These are phyloP conservation scores for Phalera bucephala DNA, from an alignment of 2,888 invertebrate genomes.

Conservation along the genomic window DNA sequence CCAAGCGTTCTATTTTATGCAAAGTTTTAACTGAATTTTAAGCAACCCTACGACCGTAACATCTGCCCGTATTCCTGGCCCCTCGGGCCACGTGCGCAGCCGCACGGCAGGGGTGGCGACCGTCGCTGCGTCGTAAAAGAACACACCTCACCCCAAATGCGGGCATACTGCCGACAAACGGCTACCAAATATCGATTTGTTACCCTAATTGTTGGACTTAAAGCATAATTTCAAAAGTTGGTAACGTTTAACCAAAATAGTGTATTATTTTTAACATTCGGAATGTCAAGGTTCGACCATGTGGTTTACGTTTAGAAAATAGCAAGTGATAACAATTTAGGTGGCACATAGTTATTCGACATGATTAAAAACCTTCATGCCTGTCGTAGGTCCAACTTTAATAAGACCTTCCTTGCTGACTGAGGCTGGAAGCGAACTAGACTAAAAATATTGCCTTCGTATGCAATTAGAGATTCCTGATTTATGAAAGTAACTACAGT, in stretches of 20 bases:
- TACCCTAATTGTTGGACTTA: slow-evolving; percentile 45
- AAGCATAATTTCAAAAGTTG: slow-evolving; percentile 46
- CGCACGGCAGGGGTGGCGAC: slow-evolving; percentile 72
- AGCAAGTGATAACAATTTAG: slow-evolving; percentile 62
- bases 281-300: slow-evolving; percentile 80
- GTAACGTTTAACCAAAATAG: slow-evolving; percentile 58
- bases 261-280: slow-evolving; percentile 77
- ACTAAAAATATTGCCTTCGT: too few relatives aligned
- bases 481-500: too few relatives aligned
- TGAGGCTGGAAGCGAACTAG: too few relatives aligned
- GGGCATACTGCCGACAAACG: slow-evolving; percentile 45
- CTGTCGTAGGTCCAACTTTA: too few relatives aligned
- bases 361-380: too few relatives aligned
- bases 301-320: slow-evolving; percentile 66
- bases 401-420: too few relatives aligned
- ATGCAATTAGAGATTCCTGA: too few relatives aligned
- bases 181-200: slow-evolving; percentile 21
- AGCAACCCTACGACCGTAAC: slow-evolving; percentile 61
- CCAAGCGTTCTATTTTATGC: not conserved
- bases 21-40: slow-evolving; percentile 8
- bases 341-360: too few relatives aligned
- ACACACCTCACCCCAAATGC: slow-evolving; percentile 70
- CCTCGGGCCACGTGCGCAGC: slow-evolving; percentile 69
- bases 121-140: slow-evolving; percentile 69
- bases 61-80: slow-evolving; percentile 64